phyloP scores from a whole-genome alignment of 2,888 invertebrate genomes.

The Beris chalybata region DNA sequence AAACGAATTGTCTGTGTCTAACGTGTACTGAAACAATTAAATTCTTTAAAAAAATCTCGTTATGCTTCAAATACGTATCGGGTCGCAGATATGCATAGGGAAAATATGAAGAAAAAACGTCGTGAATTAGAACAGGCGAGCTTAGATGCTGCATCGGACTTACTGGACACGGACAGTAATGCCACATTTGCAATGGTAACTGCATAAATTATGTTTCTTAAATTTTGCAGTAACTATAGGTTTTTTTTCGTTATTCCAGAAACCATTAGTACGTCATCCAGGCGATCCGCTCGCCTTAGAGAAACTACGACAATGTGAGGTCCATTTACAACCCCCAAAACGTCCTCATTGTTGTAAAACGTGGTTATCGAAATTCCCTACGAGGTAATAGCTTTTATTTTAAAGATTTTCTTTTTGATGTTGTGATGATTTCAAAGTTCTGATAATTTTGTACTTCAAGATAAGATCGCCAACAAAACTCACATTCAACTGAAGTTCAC shows the following conservation, averaged over 20 bases:
- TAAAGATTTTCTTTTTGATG: slow-evolving; percentile 57
- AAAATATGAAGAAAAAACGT: slow-evolving; percentile 87
- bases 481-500: slow-evolving; percentile 37
- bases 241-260: slow-evolving; percentile 58
- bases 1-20: slow-evolving; percentile 38
- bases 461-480: slow-evolving; percentile 36
- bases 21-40: slow-evolving; percentile 54
- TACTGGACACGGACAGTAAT: slow-evolving; percentile 84
- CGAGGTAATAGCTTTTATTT: slow-evolving; percentile 59
- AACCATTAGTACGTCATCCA: slow-evolving; percentile 83
- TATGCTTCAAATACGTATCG: slow-evolving; percentile 70
- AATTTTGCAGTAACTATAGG: not conserved
- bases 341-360: slow-evolving; percentile 88
- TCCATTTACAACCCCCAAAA: slow-evolving; percentile 79
- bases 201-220: slow-evolving; percentile 39
- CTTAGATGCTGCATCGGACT: slow-evolving; percentile 83
- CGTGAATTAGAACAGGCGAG: slow-evolving; percentile 84
- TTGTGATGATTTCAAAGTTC: slow-evolving; percentile 49
- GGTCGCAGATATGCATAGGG: slow-evolving; percentile 70
- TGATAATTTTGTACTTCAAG: slow-evolving; percentile 32
- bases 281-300: slow-evolving; percentile 76
- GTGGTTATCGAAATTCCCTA: slow-evolving; percentile 94
- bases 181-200: slow-evolving; percentile 92
- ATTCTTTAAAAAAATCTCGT: slow-evolving; percentile 48
- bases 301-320: slow-evolving; percentile 87